Base-by-base conservation (phyloP, 1,140 invertebrate species). In the Orchesella cincta region DNA sequence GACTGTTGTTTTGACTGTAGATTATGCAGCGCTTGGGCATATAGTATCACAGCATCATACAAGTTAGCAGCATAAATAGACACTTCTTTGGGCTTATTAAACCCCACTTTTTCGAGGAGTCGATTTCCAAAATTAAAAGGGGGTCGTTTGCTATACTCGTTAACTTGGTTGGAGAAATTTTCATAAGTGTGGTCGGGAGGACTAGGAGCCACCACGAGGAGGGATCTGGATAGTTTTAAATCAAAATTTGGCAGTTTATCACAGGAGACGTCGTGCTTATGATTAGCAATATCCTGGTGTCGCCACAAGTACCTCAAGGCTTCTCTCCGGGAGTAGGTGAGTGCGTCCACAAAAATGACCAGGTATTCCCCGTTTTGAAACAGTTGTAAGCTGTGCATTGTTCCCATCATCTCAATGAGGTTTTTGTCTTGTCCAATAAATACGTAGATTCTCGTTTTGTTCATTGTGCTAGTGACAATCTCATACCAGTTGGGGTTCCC, bases 41-140 rank as follows among this genome's bases (percentile, higher is more conserved):
- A 99, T 0, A 99, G 85, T 83, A 92, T 92, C 0, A 99, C 93
- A 0, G 96, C 95, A 87, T 99, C 97, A 85, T 98, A 98, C 51
- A 99, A 87, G 86, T 98, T 97, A 0, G 96, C 94, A 18, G 97
- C 97, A 84, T 96, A 95, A 73, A 98, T 93, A 14, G 95, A 92
- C 12, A 98, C 91, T 28, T 73, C 23, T 31, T 33, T 67, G 85
- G 94, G 83, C 80, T 87, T 93, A 90, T 92, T 86, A 71, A 89
- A 87, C 90, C 88, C 88, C 74, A 90, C 87, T 3, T 5, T 5
- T 3, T 26, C 28, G 12, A 92, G 84, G 3, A 86, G 83, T 0
- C 91, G 91, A 74, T 89, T 85, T 0, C 86, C 77, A 83, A 95
- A 94, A 81, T 90, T 89, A 83, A 95, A 95, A 0, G 94, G 94